Conservation (phyloP, 2,113 vertebrate genomes). For the Pitta sordida region DNA sequence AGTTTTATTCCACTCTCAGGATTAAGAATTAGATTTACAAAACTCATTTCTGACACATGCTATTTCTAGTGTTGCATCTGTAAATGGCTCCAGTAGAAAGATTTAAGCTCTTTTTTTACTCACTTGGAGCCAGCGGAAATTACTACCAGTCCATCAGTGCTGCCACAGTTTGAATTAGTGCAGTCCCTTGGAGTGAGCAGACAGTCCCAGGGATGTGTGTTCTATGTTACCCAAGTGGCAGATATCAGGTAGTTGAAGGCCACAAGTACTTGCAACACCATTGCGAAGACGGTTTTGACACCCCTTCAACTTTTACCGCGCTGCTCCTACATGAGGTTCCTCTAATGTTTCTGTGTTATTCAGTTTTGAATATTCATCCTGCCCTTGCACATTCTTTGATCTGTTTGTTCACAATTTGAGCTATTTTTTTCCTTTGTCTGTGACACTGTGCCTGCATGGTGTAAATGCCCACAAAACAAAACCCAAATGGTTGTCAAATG, state of each 20-base stretch:
- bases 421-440: accelerated
- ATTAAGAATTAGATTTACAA: neutral
- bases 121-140: neutral
- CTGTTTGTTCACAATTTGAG: neutral
- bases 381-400: neutral
- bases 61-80: neutral
- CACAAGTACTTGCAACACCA: neutral
- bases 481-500: neutral
- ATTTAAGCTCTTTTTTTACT: neutral
- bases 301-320: neutral
- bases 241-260: neutral
- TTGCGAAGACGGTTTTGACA: neutral
- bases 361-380: neutral
- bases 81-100: neutral
- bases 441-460: neutral
- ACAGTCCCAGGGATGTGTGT: too few species aligned
- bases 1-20: neutral
- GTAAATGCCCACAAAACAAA: neutral
- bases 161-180: neutral
- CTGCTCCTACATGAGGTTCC: neutral
- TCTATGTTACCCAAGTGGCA: accelerated
- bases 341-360: neutral
- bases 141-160: too few species aligned
- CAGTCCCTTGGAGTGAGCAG: neutral
- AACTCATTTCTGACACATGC: neutral